Evolutionary conservation across 2,888 invertebrate genomes (phyloP).

Genomic region (Amphipoea lucens): DNA sequence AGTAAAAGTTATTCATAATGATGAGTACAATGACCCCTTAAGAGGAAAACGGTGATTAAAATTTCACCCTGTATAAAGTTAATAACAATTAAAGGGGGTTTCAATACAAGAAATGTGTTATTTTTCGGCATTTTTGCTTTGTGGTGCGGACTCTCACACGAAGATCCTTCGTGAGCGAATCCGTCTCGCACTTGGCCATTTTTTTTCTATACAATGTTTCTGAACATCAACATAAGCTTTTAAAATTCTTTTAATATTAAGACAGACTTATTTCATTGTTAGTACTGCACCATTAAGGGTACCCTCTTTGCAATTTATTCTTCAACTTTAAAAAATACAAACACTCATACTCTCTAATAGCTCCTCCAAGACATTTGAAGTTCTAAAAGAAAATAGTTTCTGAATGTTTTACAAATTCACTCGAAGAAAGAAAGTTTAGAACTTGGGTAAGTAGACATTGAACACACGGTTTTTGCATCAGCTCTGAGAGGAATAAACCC

Average conservation of each 20-base stretch:
- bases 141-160: too few relatives aligned
- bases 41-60: too few relatives aligned
- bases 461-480: conserved; percentile 43
- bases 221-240: not conserved
- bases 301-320: conserved; percentile 7
- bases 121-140: too few relatives aligned
- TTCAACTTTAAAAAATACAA: conserved; percentile 23
- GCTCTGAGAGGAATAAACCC: conserved; percentile 30
- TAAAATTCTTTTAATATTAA: not conserved
- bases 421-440: conserved; percentile 24
- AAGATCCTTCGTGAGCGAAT: too few relatives aligned
- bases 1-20: too few relatives aligned
- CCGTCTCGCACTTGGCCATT: not conserved
- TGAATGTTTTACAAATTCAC: conserved; percentile 43
- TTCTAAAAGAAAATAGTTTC: conserved; percentile 43
- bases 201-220: not conserved
- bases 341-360: conserved; percentile 25
- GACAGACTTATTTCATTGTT: not conserved
- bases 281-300: not conserved
- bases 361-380: conserved; percentile 24
- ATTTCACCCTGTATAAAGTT: too few relatives aligned
- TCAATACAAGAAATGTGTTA: too few relatives aligned
- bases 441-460: conserved; percentile 21
- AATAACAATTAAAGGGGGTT: too few relatives aligned
- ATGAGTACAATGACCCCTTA: too few relatives aligned